Conservation (phyloP, 2,888 invertebrate species). For the Liposcelis brunnea region DNA sequence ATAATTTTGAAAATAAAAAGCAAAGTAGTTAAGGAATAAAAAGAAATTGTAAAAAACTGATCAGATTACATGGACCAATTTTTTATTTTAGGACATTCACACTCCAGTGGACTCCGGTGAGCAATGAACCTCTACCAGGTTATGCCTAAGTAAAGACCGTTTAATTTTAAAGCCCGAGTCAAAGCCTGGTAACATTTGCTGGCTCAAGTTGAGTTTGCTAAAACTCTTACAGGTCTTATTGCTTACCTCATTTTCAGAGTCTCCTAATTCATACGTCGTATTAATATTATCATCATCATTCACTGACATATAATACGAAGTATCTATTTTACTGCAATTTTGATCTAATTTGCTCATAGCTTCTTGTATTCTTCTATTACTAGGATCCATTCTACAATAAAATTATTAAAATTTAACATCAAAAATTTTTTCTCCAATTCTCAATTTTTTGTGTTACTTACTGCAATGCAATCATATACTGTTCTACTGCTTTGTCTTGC, state of each 20-base stretch:
- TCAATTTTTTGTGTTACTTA: conserved; percentile 22
- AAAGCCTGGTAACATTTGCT: too few species aligned
- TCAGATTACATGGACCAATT: too few species aligned
- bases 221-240: too few species aligned
- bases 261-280: conserved; percentile 32
- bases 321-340: conserved; percentile 31
- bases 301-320: conserved; percentile 33
- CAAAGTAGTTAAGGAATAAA: conserved; percentile 1
- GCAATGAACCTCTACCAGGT: too few species aligned
- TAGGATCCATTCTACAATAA: conserved; percentile 38
- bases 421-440: conserved; percentile 2
- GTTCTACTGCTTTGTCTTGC: conserved; percentile 49
- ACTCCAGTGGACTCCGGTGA: too few species aligned
- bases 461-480: conserved; percentile 47
- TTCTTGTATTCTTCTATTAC: conserved; percentile 42
- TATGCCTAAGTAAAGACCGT: too few species aligned
- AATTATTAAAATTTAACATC: neutral
- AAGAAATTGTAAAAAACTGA: too few species aligned
- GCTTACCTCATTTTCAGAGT: conserved; percentile 19
- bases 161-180: too few species aligned
- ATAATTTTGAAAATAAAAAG: neutral
- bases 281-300: conserved; percentile 30
- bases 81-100: too few species aligned
- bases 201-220: too few species aligned
- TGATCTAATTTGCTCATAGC: conserved; percentile 43